phyloP scores from a whole-genome alignment of 2,113 vertebrate species.

The Myotis brandtii region DNA sequence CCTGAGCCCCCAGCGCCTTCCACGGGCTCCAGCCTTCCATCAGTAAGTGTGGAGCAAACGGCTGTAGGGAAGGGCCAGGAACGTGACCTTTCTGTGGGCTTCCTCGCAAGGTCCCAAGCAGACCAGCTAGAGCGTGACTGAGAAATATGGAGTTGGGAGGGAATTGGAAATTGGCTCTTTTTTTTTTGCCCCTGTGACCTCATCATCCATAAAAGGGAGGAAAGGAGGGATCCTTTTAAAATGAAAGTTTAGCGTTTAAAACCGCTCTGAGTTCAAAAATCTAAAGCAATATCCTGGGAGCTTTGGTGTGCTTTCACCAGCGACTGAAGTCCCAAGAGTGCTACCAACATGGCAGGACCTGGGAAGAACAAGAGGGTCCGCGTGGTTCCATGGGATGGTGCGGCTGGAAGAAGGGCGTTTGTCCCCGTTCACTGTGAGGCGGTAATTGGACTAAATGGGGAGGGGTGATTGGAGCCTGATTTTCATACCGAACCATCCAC shows the following conservation, averaged over 20 bases:
- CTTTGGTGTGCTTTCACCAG: not conserved
- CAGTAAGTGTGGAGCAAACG: not conserved
- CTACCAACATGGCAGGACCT: not conserved
- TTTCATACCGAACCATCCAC: not conserved
- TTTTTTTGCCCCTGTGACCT: not conserved
- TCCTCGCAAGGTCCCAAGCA: not conserved
- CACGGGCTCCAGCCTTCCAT: rapidly evolving
- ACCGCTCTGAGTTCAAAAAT: conserved; percentile 28
- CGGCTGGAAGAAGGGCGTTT: not conserved
- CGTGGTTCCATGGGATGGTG: rapidly evolving
- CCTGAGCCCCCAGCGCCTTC: rapidly evolving
- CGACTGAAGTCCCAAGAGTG: not conserved
- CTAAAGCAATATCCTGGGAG: not conserved
- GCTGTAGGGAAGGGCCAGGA: not conserved
- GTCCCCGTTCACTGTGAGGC: not conserved
- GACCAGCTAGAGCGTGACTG: not conserved
- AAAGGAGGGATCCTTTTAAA: conserved; percentile 30
- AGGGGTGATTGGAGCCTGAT: not conserved
- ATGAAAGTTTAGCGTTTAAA: conserved; percentile 46
- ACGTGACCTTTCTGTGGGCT: not conserved
- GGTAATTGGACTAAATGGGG: not conserved
- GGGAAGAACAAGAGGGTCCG: not conserved
- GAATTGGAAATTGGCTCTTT: not conserved
- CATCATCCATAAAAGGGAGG: conserved; percentile 32
- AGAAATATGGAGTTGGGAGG: not conserved